Percentiles rank a stretch among this genome's conserved stretches.
Conservation (phyloP, 2,113 vertebrate species). For the Austrofundulus limnaeus region DNA sequence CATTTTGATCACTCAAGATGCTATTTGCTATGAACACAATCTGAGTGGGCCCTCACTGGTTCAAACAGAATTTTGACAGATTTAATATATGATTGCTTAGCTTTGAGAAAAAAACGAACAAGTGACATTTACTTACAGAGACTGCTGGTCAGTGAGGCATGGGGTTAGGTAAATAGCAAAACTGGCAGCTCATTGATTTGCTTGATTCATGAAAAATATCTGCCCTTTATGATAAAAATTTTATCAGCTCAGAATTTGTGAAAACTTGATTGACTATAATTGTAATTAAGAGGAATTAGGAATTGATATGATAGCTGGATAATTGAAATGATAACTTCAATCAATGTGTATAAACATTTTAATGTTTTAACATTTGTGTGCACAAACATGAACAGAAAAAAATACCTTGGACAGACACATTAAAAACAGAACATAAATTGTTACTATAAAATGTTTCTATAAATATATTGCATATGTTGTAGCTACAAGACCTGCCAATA, state of each 20-base stretch:
- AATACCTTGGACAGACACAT: no score
- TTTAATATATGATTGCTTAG: conserved; percentile 65
- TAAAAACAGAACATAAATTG: no score
- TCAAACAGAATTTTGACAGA: conserved; percentile 67
- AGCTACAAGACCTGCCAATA: no score
- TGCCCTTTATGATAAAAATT: conserved; percentile 56
- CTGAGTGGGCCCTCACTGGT: conserved; percentile 55
- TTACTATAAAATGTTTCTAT: no score
- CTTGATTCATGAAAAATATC: conserved; percentile 63
- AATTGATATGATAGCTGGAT: no score
- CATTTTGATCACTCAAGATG: conserved; percentile 59
- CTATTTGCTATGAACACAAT: conserved; percentile 59
- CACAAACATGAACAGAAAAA: not conserved
- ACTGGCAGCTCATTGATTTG: conserved; percentile 66
- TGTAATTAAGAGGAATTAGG: not conserved
- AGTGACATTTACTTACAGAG: conserved; percentile 79
- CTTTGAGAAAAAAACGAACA: conserved; percentile 62
- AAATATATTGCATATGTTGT: no score
- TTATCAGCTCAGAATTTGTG: conserved; percentile 41
- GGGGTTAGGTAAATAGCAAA: conserved; percentile 79
- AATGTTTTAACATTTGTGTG: no score
- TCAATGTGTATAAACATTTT: not conserved
- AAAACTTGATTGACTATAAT: conserved; percentile 11
- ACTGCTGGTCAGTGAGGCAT: conserved; percentile 52
- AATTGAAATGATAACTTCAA: no score